A percentile compares a stretch with the other conserved stretches of the same genome.
Conservation (phyloP, 2,113 vertebrate species). For the Gobiocypris rarus region DNA sequence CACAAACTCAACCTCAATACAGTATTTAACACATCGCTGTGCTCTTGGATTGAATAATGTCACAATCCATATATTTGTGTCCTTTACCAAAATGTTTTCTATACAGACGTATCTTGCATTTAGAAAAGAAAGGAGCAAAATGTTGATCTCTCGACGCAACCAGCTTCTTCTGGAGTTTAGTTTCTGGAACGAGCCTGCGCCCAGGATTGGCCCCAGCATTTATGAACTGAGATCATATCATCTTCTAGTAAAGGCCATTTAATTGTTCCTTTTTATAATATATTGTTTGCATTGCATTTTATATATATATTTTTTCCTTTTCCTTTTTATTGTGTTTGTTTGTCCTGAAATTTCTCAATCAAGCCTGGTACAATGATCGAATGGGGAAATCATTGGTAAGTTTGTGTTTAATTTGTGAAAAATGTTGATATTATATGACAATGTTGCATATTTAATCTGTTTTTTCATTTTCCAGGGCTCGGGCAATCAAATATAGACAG, state of each 20-base stretch:
- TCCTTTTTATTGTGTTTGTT: not conserved
- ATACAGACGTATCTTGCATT: constrained; percentile 87
- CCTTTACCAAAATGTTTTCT: not conserved
- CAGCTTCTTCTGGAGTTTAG: constrained; percentile 96
- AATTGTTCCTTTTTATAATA: not conserved
- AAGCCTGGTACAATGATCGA: constrained; percentile 98
- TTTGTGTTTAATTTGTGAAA: not conserved
- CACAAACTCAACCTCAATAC: constrained; percentile 85
- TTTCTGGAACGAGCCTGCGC: constrained; percentile 94
- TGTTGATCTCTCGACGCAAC: constrained; percentile 90
- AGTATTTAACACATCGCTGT: constrained; percentile 71
- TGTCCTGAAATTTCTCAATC: not conserved
- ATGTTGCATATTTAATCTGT: not conserved
- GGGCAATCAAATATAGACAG: constrained; percentile 91
- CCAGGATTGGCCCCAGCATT: constrained; percentile 86
- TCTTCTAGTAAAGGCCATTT: constrained; percentile 79
- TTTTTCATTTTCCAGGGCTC: constrained; percentile 79
- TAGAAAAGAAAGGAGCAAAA: constrained; percentile 86
- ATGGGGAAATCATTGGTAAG: constrained; percentile 98
- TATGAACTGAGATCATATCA: constrained; percentile 92
- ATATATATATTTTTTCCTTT: no score
- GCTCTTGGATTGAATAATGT: not conserved
- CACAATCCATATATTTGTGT: not conserved
- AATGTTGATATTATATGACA: not conserved
- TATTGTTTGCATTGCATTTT: not conserved